Evolutionary conservation across 2,113 vertebrate genomes (phyloP).

Genomic region (Artemisiospiza belli): DNA sequence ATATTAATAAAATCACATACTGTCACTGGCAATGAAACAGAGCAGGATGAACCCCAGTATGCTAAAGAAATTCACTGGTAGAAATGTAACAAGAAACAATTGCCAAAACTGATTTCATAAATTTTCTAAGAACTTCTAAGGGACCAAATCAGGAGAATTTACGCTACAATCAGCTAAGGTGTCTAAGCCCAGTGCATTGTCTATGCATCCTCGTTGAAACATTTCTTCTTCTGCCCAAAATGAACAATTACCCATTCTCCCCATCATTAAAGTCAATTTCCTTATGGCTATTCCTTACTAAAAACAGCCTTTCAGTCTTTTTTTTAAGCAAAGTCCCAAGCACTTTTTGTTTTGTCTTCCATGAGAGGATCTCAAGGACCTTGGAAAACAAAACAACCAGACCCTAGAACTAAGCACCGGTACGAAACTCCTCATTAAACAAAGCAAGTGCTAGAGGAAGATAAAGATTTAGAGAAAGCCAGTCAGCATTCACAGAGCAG

Average conservation of each 20-base stretch:
- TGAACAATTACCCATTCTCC: not conserved
- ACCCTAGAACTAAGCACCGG: not conserved
- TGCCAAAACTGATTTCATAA: not conserved
- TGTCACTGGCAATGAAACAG: not conserved
- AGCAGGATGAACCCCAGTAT: not conserved
- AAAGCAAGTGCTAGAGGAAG: not conserved
- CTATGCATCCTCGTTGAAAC: not conserved
- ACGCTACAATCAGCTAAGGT: not conserved
- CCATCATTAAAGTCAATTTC: not conserved
- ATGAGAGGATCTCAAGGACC: not conserved
- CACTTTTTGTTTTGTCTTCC: not conserved
- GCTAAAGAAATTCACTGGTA: not conserved
- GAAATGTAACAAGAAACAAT: not conserved
- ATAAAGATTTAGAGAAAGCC: not conserved
- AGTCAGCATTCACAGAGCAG: not conserved
- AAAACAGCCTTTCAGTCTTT: not conserved
- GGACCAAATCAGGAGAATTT: not conserved
- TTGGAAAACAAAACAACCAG: not conserved
- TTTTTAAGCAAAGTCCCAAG: not conserved
- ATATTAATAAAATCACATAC: not conserved
- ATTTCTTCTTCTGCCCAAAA: not conserved
- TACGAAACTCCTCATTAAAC: not conserved
- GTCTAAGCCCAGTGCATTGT: not conserved
- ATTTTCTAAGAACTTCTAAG: not conserved
- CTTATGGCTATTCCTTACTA: not conserved